Evolutionary conservation across 2,113 vertebrate genomes (phyloP), one percentile per base, ranked within the genome.

Genomic region (Gymnocephalus cernua): DNA sequence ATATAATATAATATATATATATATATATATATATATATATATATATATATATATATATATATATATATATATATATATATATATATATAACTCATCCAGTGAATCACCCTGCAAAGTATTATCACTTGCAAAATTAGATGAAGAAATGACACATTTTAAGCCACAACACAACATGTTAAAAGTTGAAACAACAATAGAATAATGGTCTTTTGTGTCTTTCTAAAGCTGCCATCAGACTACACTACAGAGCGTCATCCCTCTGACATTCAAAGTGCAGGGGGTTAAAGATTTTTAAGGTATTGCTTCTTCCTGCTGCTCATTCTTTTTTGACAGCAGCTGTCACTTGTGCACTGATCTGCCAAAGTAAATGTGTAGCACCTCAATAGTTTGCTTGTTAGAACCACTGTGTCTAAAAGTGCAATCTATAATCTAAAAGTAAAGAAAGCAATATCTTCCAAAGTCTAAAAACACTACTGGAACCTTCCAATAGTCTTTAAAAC

Each of bases 111-210:
- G 45, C 13, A 19, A 4, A 72, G 0, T 9, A 53, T 65, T 64
- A 29, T 10, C 25, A 16, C 72, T 54, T 45, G 4, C 25, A 66
- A 66, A 66, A 54, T 25, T 54, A 25, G 10, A 54, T 19, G 32
- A 77, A 8, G 4, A 72, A 80, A 80, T 58, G 12, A 44, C 8
- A 45, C 7, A n/a, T 16, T 41, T 29, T 6, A 29, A 56, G 12
- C 27, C 11, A 21, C 63, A 80, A 4, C 21, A 14, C 19, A 35
- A 67, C 18, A 50, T 23, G 70, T 79, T 73, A 18, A 21, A 54
- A 0, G 9, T 68, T 64, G 12, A 66, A 50, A 57, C 23, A 59
- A 58, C 57, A 70, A 8, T 23, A 58, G 38, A 25, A 15, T 10
- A 11, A 41, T 11, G 38, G 10, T 32, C 3, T 35, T 10, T 12